Evolutionary conservation across 2,113 vertebrate genomes (phyloP).

Genomic region (Toxotes jaculatrix): DNA sequence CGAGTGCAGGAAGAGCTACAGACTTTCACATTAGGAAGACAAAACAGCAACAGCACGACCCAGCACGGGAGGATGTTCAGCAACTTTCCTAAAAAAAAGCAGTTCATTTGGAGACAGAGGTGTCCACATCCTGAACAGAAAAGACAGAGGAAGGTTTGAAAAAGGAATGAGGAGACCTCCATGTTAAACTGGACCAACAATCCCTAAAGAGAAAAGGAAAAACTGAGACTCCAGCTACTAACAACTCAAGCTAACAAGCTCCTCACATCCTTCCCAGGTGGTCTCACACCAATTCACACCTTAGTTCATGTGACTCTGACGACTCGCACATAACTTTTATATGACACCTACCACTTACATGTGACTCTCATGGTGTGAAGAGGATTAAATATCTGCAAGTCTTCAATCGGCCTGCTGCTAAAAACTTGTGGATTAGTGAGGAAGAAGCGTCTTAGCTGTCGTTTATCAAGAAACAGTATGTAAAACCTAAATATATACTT

Average conservation of each 20-base stretch:
- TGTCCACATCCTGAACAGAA: not conserved
- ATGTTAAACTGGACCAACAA: not conserved
- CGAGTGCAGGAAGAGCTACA: too few relatives aligned
- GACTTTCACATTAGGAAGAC: not conserved
- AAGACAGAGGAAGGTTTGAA: not conserved
- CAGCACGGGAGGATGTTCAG: too few relatives aligned
- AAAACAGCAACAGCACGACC: too few relatives aligned
- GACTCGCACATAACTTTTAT: not conserved
- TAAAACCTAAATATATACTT: too few relatives aligned
- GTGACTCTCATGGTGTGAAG: not conserved
- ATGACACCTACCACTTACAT: not conserved
- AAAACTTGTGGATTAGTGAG: not conserved
- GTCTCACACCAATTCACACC: conserved; percentile 18
- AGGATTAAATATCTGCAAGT: not conserved
- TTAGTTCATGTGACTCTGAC: not conserved
- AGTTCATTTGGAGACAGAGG: too few relatives aligned
- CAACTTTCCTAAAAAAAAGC: too few relatives aligned
- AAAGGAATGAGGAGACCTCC: not conserved
- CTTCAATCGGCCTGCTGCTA: not conserved
- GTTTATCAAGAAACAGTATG: too few relatives aligned
- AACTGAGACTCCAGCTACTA: too few relatives aligned
- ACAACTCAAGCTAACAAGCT: not conserved
- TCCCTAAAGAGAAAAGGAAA: not conserved
- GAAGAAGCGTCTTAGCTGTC: not conserved
- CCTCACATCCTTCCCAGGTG: not conserved